phyloP scores from a whole-genome alignment of 1,140 invertebrate genomes.

The Bombus breviceps region DNA sequence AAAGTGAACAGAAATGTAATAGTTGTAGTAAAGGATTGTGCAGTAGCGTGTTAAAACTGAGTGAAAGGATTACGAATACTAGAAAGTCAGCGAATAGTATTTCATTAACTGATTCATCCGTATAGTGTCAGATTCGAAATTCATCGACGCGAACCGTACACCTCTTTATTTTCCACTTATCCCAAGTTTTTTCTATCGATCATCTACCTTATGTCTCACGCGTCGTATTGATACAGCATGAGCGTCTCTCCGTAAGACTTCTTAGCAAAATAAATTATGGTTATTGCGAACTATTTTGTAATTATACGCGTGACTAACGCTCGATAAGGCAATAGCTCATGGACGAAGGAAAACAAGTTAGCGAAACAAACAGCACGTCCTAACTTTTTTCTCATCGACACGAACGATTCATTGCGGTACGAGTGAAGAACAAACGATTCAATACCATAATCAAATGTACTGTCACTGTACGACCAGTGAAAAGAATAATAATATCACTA shows the following conservation, averaged over 20 bases:
- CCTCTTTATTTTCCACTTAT: background rate
- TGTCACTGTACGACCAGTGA: background rate
- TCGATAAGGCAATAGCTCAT: constrained; percentile 8
- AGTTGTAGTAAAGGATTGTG: background rate
- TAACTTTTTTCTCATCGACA: constrained; percentile 4
- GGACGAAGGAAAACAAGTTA: constrained; percentile 19
- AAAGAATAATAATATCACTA: background rate
- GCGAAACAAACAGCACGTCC: background rate
- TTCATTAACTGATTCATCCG: constrained; percentile 16
- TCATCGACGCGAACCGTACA: background rate
- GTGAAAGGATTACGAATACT: constrained; percentile 29
- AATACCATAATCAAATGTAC: too few species aligned
- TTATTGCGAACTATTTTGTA: constrained; percentile 15
- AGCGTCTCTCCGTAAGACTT: background rate
- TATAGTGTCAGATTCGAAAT: background rate
- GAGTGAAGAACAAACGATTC: background rate
- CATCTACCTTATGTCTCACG: background rate
- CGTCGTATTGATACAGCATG: background rate
- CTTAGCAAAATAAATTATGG: constrained; percentile 21
- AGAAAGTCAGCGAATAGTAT: background rate
- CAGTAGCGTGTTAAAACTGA: constrained; percentile 10
- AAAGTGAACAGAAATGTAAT: background rate
- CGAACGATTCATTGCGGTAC: background rate
- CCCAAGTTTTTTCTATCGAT: background rate
- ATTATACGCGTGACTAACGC: background rate